Base-by-base conservation (phyloP, 2,113 vertebrate species). In the Pholis gunnellus region DNA sequence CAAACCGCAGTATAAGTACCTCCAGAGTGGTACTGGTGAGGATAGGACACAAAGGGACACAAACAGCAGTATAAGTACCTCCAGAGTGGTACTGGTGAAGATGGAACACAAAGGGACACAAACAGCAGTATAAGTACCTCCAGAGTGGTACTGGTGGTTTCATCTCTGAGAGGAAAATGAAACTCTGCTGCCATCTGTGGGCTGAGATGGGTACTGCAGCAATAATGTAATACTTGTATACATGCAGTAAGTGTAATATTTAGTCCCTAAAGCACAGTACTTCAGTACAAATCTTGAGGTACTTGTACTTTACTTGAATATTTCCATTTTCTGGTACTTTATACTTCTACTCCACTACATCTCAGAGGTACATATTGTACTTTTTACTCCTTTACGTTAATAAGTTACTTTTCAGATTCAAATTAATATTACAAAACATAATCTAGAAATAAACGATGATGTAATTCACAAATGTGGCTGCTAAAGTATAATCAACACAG, bases 171-270 rank as follows among this genome's bases (percentile, higher is more conserved):
- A 22, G 4, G 1, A 4, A 14, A 40, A 14, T 22, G 6, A 27
- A 9, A 5, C 70, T n/a, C 7, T 57, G 48, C 54, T 31, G 82
- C 81, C 86, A 38, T 7, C 87, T 82, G 50, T 50, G 25, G 79
- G 17, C 44, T 40, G 17, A 75, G 4, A 38, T 9, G 4, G 27
- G 85, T 73, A 84, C 4, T 59, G 52, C 79, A 90, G 38, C 3
- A n/a, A 40, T 6, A 54, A 11, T 8, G 9, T 3, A 2, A 8
- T 20, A 2, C 14, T 27, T 48, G 29, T 11, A 18, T 14, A 4
- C 1, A 68, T 40, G 10, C 0, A 22, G 31, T 22, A 34, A 50
- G 66, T 48, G 50, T 31, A 57, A 15, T 8, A 8, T 27, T 10
- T 25, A 57, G 54, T 5, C 11, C n/a, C 25, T 60, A 4, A 60